Evolutionary conservation across 1,140 invertebrate species (phyloP), one percentile per base, ranked within the genome.

Genomic region (Harlomillsia oculata): DNA sequence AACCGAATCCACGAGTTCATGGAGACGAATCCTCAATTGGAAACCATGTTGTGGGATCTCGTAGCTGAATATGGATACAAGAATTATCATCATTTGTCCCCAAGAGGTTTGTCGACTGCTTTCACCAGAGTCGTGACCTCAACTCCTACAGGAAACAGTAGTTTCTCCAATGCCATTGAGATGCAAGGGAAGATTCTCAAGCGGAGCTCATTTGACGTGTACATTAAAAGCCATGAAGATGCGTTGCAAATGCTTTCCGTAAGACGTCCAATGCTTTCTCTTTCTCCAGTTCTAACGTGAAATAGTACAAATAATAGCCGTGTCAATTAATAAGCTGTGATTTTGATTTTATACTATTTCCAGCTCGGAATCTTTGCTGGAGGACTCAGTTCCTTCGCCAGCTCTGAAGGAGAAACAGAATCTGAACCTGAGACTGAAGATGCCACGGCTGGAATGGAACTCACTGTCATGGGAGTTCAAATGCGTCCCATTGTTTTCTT

Each of bases 401-500:
- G 70, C 54, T 80, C 80, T 2, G 72, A 77, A 18, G 75, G 74
- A 9, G 68, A 64, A 18, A 63, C 67, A 1, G 48, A 32, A n/a
- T 56, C n/a, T 14, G 62, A 37, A 44, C 71, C 73, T 14, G 39
- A 54, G 0, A 68, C 72, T 3, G 69, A 67, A 0, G 75, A 76
- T 9, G 76, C 84, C 0, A 87, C 84, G 0, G 89, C 88, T 14
- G 90, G 89, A 23, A 86, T 94, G 80, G 83, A 89, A 68, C 74
- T 93, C 2, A 80, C 79, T 1, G 73, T 93, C 1, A 72, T 89
- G 41, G 87, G 83, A 16, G 81, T 86, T 0, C 78, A 87, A 54
- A 71, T 92, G 9, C 72, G 88, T 44, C 89, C 89, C 0, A 84
- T 90, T 58, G 76, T 85, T 14, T 92, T 94, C 67, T 94, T 94